Base-by-base conservation (phyloP, 2,888 invertebrate genomes). In the Calameuta idolon region DNA sequence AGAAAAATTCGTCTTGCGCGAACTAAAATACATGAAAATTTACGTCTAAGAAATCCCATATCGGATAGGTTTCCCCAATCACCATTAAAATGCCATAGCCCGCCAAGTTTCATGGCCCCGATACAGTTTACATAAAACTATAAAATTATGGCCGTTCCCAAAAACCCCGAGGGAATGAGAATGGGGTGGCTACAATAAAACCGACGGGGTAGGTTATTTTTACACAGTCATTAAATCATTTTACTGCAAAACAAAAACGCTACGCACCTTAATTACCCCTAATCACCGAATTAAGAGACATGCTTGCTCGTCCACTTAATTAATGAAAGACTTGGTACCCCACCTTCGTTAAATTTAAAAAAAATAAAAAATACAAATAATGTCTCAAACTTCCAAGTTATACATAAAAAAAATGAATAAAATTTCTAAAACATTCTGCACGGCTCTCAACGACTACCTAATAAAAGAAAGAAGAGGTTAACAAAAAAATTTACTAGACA, bases 101-200 rank as follows among this genome's bases (percentile, higher is more conserved):
- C 77, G 76, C 79, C 82, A 79, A 80, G 80, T 84, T 86, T 88
- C 88, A 85, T 88, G 84, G 85, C 83, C 87, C 81, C 88, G 88
- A 90, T 90, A 90, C 88, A 90, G 90, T 91, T 91, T 90, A 90
- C 90, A 91, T 90, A 90, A 91, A 90, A 90, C 90, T 90, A 90
- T 90, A 90, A 91, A 90, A 89, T 91, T 90, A 89, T 89, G 86
- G 84, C 84, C 74, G 75, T 77, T 76, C 81, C 80, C 81, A 79
- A 79, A 40, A 35, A 40, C 73, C 71, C 74, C 77, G 69, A 40
- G 74, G 75, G 81, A 81, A 83, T 79, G 71, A 76, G 75, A 77
- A 78, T 76, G 80, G 81, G 77, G 79, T 78, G 77, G 76, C 84
- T 69, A 76, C 87, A 88, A 86, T 87, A 88, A 89, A 86, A 84